phyloP scores from a whole-genome alignment of 2,113 vertebrate genomes.

The Carassius carassius region DNA sequence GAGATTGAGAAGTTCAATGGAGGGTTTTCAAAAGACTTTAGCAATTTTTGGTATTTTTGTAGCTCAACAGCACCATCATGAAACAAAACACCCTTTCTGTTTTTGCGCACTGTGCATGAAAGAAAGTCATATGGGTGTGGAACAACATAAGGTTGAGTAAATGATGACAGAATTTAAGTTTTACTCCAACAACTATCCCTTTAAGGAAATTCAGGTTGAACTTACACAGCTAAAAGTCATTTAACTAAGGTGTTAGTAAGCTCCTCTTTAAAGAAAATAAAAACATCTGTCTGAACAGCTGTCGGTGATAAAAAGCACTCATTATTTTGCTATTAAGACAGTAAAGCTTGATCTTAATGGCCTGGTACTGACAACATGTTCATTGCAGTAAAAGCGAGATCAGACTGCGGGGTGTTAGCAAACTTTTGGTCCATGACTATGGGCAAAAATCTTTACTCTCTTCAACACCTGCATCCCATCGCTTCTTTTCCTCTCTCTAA shows the following conservation, averaged over 20 bases:
- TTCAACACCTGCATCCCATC: constrained; percentile 60
- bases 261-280: constrained; percentile 7
- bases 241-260: constrained; percentile 1
- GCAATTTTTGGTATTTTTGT: background rate
- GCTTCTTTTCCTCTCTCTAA: background rate
- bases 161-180: background rate
- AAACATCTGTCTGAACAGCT: constrained; percentile 12
- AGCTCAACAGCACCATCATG: background rate
- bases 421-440: constrained; percentile 52
- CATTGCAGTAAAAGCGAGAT: constrained; percentile 41
- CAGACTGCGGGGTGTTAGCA: background rate
- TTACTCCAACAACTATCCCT: background rate
- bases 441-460: constrained; percentile 59
- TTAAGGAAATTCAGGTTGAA: background rate
- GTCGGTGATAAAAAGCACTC: background rate
- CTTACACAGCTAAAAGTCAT: background rate
- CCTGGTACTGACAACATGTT: constrained; percentile 33
- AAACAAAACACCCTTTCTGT: background rate
- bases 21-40: background rate
- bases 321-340: constrained; percentile 29
- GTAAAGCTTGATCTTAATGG: constrained; percentile 22
- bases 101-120: background rate
- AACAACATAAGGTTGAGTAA: background rate
- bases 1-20: background rate
- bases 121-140: constrained; percentile 10